These are phyloP conservation scores for Plecotus auritus DNA, from an alignment of 2,113 vertebrate genomes.

Conservation along the genomic window DNA sequence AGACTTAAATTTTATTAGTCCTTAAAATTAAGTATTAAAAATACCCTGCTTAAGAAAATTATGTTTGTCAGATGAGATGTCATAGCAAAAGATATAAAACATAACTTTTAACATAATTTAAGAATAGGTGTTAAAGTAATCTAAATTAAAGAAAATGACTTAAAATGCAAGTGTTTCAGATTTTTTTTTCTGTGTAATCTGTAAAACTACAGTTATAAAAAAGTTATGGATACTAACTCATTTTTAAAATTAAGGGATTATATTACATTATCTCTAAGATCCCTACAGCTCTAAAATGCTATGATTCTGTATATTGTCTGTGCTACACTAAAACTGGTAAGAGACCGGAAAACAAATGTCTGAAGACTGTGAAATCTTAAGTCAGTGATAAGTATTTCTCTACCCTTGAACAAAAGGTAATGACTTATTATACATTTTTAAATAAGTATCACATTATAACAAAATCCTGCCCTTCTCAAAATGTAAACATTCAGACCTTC, in stretches of 20 bases:
- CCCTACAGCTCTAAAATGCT: not conserved
- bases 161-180: not conserved
- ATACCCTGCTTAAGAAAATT: not conserved
- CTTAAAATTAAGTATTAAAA: constrained; percentile 4
- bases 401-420: not conserved
- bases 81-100: not conserved
- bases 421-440: not conserved
- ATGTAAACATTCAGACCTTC: not conserved
- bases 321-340: not conserved
- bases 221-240: not conserved
- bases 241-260: not conserved
- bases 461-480: not conserved
- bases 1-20: constrained; percentile 6
- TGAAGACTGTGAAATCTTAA: not conserved
- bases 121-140: not conserved
- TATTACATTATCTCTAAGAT: not conserved
- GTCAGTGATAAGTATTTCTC: not conserved
- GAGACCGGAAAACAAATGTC: not conserved
- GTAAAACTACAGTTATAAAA: not conserved
- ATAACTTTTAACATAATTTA: not conserved
- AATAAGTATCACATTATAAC: not conserved
- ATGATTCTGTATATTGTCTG: not conserved
- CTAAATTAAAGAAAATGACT: not conserved
- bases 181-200: not conserved
- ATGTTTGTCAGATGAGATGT: not conserved